A percentile compares a stretch with the other conserved stretches of the same genome.
Conservation (phyloP, 2,888 invertebrate genomes). For the Phaedon cochleariae region DNA sequence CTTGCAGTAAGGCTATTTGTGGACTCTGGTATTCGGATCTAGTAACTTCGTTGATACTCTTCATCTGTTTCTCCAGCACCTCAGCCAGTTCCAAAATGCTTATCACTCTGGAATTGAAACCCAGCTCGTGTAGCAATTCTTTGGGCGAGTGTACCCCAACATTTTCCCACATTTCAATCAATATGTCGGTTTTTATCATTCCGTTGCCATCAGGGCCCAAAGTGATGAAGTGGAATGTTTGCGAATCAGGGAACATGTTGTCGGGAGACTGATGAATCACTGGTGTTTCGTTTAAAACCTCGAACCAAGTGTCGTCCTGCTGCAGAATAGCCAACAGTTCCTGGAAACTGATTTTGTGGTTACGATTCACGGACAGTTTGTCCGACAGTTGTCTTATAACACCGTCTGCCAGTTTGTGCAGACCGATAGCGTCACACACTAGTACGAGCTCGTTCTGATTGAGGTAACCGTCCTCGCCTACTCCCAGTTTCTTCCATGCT, state of each 20-base stretch:
- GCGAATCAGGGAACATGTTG: slow-evolving; percentile 54
- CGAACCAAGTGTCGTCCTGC: slow-evolving; percentile 63
- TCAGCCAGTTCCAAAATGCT: slow-evolving; percentile 71
- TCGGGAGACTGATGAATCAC: slow-evolving; percentile 37
- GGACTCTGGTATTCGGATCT: slow-evolving; percentile 57
- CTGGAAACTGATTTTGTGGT: slow-evolving; percentile 72
- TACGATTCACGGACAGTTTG: slow-evolving; percentile 70
- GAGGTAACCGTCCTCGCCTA: slow-evolving; percentile 69
- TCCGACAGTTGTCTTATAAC: slow-evolving; percentile 72
- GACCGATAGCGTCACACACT: slow-evolving; percentile 74
- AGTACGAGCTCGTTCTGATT: slow-evolving; percentile 70
- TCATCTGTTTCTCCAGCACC: slow-evolving; percentile 74
- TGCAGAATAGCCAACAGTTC: slow-evolving; percentile 72
- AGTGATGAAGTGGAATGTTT: slow-evolving; percentile 58
- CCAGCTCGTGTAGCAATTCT: slow-evolving; percentile 72
- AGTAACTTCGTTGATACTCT: slow-evolving; percentile 49
- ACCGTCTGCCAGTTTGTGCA: slow-evolving; percentile 71
- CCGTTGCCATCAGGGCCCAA: slow-evolving; percentile 59
- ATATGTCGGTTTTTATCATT: slow-evolving; percentile 62
- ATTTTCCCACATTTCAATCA: slow-evolving; percentile 78
- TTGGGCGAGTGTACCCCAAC: slow-evolving; percentile 74
- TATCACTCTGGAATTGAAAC: slow-evolving; percentile 68
- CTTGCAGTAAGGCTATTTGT: slow-evolving; percentile 67
- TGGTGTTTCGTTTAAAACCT: slow-evolving; percentile 49
- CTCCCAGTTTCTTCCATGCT: slow-evolving; percentile 71